Base-by-base conservation (phyloP, 2,888 invertebrate genomes). In the Trachelus troglodyta region DNA sequence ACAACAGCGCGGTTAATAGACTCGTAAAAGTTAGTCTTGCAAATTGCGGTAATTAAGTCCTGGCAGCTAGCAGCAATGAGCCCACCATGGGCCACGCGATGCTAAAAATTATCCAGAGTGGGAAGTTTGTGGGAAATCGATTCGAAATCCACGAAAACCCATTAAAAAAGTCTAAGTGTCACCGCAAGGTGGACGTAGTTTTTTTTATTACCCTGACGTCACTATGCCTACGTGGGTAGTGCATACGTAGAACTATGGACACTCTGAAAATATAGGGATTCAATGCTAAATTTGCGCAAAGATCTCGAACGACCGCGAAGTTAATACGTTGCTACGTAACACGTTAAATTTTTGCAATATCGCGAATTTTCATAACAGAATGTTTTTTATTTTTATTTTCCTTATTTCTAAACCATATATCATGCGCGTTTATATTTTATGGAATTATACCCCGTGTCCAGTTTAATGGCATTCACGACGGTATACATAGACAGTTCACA, bases 1-100 rank as follows among this genome's bases (percentile, higher is more conserved):
- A 82, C 77, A 81, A 80, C 76, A 34, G 74, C 37, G 35, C 74
- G 74, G 81, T 83, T 87, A 85, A 86, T 85, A 82, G 81, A 85
- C 83, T 85, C 85, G 82, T 86, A 86, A 87, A 84, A 85, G 82
- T 83, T 84, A 82, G 74, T 81, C 84, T 78, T 83, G 82, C 80
- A 81, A 87, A 85, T 85, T 82, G 79, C 79, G 80, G 83, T 83
- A 84, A 87, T 86, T 85, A 86, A 85, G 82, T 56, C 56, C 23
- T 56, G 56, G 56, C 56, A 56, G 56, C 56, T 56, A 56, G 56
- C 23, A 2, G 56, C 56, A 56, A 56, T 56, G 9, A 56, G 56
- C 23, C 23, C 23, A 9, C 23, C 23, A 3, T 56, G 9, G 23
- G 56, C 56, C 56, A 56, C 56, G 56, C 56, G 56, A 56, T 56